phyloP scores from a whole-genome alignment of 1,140 invertebrate species.

The Hetaerina americana region DNA sequence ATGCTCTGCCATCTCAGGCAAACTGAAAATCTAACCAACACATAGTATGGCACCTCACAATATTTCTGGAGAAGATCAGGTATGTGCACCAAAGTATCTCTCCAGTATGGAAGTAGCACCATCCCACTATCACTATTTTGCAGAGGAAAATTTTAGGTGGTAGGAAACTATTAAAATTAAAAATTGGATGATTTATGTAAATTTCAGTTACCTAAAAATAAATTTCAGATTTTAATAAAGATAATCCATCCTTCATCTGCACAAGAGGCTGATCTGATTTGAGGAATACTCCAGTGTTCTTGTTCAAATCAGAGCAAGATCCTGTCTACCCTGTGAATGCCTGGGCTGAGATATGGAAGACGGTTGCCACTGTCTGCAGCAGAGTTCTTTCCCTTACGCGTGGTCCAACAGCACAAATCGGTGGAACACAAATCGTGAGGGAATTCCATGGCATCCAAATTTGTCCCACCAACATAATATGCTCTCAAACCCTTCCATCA shows the following conservation, averaged over 20 bases:
- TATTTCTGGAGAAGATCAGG: background rate
- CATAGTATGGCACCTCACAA: background rate
- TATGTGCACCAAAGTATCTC: too few relatives aligned
- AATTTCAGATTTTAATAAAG: background rate
- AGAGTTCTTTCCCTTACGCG: slow-evolving; percentile 80
- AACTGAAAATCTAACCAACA: too few relatives aligned
- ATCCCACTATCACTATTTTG: too few relatives aligned
- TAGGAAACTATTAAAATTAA: too few relatives aligned
- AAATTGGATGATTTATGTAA: too few relatives aligned
- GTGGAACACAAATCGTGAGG: slow-evolving; percentile 76
- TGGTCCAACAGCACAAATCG: slow-evolving; percentile 80
- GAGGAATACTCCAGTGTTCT: slow-evolving; percentile 88
- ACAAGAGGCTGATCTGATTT: slow-evolving; percentile 95
- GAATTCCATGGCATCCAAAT: slow-evolving; percentile 69
- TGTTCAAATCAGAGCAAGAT: slow-evolving; percentile 66
- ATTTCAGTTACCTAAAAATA: too few relatives aligned
- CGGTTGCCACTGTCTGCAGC: slow-evolving; percentile 79
- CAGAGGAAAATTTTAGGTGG: too few relatives aligned
- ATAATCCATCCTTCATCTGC: slow-evolving; percentile 45
- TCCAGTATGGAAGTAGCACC: too few relatives aligned
- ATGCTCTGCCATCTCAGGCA: too few relatives aligned
- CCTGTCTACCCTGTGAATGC: slow-evolving; percentile 84
- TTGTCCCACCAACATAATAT: slow-evolving; percentile 67
- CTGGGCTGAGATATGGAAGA: slow-evolving; percentile 66
- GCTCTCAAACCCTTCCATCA: slow-evolving; percentile 80